phyloP scores from a whole-genome alignment of 2,797 vertebrate genomes.

The Podargus strigoides region DNA sequence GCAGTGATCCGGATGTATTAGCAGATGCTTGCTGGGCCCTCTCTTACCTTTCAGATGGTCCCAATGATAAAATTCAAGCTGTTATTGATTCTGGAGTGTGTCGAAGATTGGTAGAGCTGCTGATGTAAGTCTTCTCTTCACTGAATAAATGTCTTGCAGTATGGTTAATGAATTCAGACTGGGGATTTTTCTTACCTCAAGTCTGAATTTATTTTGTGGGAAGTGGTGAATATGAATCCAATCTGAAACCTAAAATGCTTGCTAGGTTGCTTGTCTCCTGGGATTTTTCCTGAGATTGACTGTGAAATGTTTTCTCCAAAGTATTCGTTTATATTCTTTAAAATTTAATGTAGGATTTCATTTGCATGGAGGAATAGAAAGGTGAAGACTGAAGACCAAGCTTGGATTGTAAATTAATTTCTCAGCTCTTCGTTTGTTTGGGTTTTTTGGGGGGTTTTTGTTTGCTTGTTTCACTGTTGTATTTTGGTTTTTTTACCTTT shows the following conservation, averaged over 20 bases:
- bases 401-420: neutral
- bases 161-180: neutral
- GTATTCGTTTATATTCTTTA: neutral
- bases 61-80: constrained; percentile 91
- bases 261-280: neutral
- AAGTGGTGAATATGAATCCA: neutral
- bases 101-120: constrained; percentile 87
- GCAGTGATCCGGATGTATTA: constrained; percentile 87
- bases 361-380: neutral
- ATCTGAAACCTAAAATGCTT: neutral
- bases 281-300: neutral
- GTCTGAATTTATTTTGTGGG: neutral
- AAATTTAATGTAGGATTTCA: neutral
- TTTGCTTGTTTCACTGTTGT: neutral
- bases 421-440: neutral
- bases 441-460: too few relatives aligned
- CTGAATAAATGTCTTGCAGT: neutral
- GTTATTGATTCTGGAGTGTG: constrained; percentile 92
- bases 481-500: neutral
- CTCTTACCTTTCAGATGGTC: constrained; percentile 89
- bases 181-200: neutral
- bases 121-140: constrained; percentile 80
- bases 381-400: neutral
- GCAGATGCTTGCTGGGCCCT: constrained; percentile 92
- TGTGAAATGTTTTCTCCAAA: neutral